Evolutionary conservation across 2,113 vertebrate genomes (phyloP).

Genomic region (Chauna torquata): DNA sequence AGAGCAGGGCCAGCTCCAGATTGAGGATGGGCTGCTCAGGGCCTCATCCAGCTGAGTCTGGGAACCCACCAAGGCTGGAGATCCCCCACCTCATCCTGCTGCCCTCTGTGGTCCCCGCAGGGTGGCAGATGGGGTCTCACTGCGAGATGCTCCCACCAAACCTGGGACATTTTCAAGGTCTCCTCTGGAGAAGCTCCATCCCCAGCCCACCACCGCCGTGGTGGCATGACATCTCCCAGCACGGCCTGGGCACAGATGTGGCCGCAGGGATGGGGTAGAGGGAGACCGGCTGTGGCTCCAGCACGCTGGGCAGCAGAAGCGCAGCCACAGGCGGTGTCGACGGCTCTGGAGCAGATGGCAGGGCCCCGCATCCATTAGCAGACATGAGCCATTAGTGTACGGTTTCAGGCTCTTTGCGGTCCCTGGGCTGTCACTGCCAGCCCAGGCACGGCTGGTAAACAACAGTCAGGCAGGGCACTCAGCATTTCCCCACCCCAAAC

Average conservation of each 20-base stretch:
- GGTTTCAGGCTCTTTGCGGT: slow-evolving; percentile 21
- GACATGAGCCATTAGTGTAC: slow-evolving; percentile 42
- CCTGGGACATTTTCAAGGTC: not conserved
- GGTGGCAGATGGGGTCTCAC: accelerated
- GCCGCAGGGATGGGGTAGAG: accelerated
- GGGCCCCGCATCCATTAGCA: slow-evolving; percentile 31
- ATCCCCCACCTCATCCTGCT: accelerated
- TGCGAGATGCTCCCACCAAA: not conserved
- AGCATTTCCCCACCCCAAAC: not conserved
- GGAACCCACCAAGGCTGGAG: not conserved
- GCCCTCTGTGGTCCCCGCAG: accelerated
- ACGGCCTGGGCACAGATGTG: not conserved
- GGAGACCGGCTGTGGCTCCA: accelerated
- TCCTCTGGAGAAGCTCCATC: not conserved
- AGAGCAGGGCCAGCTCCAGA: not conserved
- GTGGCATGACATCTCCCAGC: accelerated
- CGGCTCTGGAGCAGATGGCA: not conserved
- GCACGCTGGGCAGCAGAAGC: not conserved
- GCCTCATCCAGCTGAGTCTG: not conserved
- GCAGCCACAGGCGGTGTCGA: not conserved
- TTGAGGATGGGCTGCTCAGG: accelerated
- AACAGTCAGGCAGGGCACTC: not conserved
- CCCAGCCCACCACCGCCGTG: not conserved
- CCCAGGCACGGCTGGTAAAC: not conserved
- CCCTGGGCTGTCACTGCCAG: not conserved